A percentile compares a stretch with the other conserved stretches of the same genome.
These are phyloP conservation scores for Hydroisotoma schaefferi DNA, from an alignment of 2,888 invertebrate species.

Conservation along the genomic window DNA sequence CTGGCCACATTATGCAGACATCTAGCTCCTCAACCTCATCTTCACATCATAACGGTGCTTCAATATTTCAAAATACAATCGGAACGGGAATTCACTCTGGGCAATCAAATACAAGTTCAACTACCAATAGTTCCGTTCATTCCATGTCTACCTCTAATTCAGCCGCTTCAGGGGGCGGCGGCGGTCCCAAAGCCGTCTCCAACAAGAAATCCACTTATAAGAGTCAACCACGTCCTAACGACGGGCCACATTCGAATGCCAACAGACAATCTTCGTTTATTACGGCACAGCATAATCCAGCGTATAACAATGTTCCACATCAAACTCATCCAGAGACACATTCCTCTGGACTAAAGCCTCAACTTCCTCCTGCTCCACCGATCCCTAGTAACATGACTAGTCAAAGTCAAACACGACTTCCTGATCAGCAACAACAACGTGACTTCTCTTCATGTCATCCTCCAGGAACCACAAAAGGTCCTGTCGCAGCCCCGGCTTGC, in stretches of 20 bases:
- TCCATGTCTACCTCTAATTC: slow-evolving; percentile 40
- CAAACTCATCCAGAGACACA: background rate
- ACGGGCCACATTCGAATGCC: slow-evolving; percentile 24
- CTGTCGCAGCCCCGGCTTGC: slow-evolving; percentile 6
- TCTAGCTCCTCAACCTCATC: slow-evolving; percentile 33
- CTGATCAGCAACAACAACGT: slow-evolving; percentile 4
- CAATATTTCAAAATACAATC: background rate
- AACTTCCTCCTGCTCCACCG: slow-evolving; percentile 5
- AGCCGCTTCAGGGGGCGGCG: slow-evolving; percentile 9
- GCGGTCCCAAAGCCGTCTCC: slow-evolving; percentile 1
- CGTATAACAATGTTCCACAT: background rate
- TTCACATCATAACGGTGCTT: slow-evolving; percentile 7
- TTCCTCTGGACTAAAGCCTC: slow-evolving; percentile 3
- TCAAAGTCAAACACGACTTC: background rate
- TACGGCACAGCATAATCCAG: slow-evolving; percentile 10
- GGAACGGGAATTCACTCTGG: slow-evolving; percentile 3
- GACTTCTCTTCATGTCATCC: slow-evolving; percentile 15
- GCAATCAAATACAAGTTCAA: slow-evolving; percentile 28
- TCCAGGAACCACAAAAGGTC: background rate
- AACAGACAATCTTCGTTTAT: slow-evolving; percentile 32
- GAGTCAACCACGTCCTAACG: slow-evolving; percentile 17
- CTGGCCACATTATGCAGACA: slow-evolving; percentile 11
- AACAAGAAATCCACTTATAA: slow-evolving; percentile 20
- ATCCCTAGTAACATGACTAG: background rate
- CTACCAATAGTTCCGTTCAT: slow-evolving; percentile 28